Conservation (phyloP, 2,888 invertebrate species). For the Cryptosula pallasiana region DNA sequence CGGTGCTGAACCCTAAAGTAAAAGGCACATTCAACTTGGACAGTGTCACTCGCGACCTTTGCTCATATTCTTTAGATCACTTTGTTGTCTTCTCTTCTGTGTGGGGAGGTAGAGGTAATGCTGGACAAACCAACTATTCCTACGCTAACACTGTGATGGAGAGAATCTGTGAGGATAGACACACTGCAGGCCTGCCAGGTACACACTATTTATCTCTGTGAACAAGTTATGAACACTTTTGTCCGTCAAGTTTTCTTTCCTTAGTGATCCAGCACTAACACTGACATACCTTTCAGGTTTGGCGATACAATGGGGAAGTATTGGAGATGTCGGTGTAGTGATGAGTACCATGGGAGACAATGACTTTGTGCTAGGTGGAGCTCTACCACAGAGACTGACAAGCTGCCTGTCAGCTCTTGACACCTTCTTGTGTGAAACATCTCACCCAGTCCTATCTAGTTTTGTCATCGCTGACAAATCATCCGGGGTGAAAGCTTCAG, state of each 20-base stretch:
- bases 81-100: slow-evolving; percentile 24
- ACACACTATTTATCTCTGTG: neutral
- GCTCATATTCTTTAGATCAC: slow-evolving; percentile 58
- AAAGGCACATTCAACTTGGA: slow-evolving; percentile 73
- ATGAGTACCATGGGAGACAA: neutral
- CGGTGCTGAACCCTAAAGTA: slow-evolving; percentile 65
- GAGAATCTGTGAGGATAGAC: slow-evolving; percentile 24
- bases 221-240: no score
- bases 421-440: no score
- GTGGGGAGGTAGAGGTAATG: neutral
- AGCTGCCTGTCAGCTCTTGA: neutral
- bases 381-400: neutral
- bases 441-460: no score
- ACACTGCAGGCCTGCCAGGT: slow-evolving; percentile 69
- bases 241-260: neutral
- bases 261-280: neutral
- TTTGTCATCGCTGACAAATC: no score
- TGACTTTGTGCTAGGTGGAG: neutral
- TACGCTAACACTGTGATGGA: slow-evolving; percentile 26
- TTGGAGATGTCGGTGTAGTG: slow-evolving; percentile 87
- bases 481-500: no score
- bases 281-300: slow-evolving; percentile 40
- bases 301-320: slow-evolving; percentile 94
- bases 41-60: slow-evolving; percentile 66
- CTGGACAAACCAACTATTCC: slow-evolving; percentile 25